Base-by-base conservation (phyloP, 1,140 invertebrate species). In the Drosophila oshimai region DNA sequence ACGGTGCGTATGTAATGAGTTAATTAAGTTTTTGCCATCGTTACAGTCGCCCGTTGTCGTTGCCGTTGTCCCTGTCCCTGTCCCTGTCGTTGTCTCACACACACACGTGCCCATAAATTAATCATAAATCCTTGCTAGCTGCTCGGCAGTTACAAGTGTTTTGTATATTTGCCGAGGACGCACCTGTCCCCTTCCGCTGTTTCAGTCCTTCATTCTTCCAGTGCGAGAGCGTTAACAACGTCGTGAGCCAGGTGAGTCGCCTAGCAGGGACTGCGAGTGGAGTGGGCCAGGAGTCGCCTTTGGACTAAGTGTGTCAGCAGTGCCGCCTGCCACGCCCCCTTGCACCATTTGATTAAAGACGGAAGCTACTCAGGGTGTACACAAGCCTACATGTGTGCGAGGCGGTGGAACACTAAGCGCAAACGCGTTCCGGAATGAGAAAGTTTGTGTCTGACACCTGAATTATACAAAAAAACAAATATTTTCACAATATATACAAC, bases 1-100 rank as follows among this genome's bases (percentile, higher is more conserved):
- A 81, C 72, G 64, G 68, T 81, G 81, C 73, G 83, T 83, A 83
- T 83, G 77, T 89, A 90, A 90, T 90, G 88, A 89, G 88, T 90
- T 90, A 90, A 90, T 90, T 90, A 90, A 89, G 88, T 78, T 90
- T 80, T 84, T 84, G 70, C 81, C 76, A 77, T 54, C 60, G 41
- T 68, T 60, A 28, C 55, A 34, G 49, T 57, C 41, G 33, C 67
- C 34, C 37, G 34, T 34, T 46, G 24, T 54, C 50, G 34, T 42
- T 44, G 41, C 34, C 47, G 58, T 57, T 65, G 36, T 17, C 22
- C 24, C 37, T 58, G 24, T 28, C 26, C 12, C 31, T 22, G 45
- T 36, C 57, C 45, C 45, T 69, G 36, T 9, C 24, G 53, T 41
- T 65, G 33, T 44, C 28, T 26, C 36, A 47, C 49, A 60, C 33